These are phyloP conservation scores for Eupelmus urozonus DNA, from an alignment of 2,888 invertebrate species.

Conservation along the genomic window DNA sequence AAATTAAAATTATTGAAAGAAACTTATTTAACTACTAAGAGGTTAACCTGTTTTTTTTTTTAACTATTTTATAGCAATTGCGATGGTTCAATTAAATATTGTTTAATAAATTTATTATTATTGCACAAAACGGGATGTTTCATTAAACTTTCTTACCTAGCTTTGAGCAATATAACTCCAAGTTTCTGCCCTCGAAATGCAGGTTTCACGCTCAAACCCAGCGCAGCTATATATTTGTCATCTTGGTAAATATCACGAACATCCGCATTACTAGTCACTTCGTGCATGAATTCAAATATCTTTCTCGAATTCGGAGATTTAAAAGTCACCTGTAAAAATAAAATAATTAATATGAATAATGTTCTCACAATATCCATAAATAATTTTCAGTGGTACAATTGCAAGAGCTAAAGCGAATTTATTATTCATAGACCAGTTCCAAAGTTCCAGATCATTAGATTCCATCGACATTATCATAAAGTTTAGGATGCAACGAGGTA, in stretches of 20 bases:
- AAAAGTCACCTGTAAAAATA: conserved; percentile 38
- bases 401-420: too few species aligned
- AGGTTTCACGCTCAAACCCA: conserved; percentile 72
- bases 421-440: too few species aligned
- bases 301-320: conserved; percentile 51
- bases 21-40: too few species aligned
- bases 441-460: too few species aligned
- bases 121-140: background rate
- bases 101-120: background rate
- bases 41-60: too few species aligned
- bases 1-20: too few species aligned
- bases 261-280: conserved; percentile 49
- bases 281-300: conserved; percentile 55
- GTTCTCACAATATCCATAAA: too few species aligned
- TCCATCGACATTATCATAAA: too few species aligned
- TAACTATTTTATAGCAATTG: too few species aligned
- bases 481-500: too few species aligned
- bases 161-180: conserved; percentile 66
- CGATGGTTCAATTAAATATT: too few species aligned
- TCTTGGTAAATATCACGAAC: conserved; percentile 63
- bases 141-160: conserved; percentile 63
- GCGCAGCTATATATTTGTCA: conserved; percentile 69
- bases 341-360: background rate
- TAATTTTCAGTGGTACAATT: too few species aligned
- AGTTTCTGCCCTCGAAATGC: conserved; percentile 72